Conservation (phyloP, 2,797 vertebrate species). For the Acrocephalus scirpaceus region DNA sequence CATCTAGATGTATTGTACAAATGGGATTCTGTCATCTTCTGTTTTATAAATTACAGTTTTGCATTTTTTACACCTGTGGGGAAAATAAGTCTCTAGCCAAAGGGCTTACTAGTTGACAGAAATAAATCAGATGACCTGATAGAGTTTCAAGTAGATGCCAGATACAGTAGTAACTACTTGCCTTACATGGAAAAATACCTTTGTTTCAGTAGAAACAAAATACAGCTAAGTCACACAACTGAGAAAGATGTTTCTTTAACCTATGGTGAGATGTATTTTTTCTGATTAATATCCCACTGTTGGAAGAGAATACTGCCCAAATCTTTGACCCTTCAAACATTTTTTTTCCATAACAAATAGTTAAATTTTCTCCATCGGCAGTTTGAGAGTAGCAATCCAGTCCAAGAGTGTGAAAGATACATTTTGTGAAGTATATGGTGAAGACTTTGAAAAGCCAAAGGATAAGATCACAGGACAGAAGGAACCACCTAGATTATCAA, state of each 20-base stretch:
- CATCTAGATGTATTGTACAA: conserved; percentile 64
- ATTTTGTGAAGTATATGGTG: conserved; percentile 2
- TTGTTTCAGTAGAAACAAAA: conserved; percentile 52
- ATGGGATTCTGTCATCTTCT: conserved; percentile 71
- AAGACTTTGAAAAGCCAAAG: conserved; percentile 50
- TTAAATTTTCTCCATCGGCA: conserved; percentile 65
- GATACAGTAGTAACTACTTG: conserved; percentile 62
- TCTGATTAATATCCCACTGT: conserved; percentile 47
- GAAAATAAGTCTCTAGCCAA: conserved; percentile 69
- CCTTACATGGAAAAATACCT: conserved; percentile 34
- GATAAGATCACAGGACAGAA: neutral
- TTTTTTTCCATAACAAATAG: conserved; percentile 49
- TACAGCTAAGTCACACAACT: neutral
- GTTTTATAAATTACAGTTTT: conserved; percentile 74
- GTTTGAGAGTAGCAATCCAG: conserved; percentile 49
- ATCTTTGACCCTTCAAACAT: conserved; percentile 35
- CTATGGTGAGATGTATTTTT: conserved; percentile 21
- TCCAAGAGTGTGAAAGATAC: conserved; percentile 33
- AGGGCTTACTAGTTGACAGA: conserved; percentile 64
- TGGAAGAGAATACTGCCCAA: conserved; percentile 48
- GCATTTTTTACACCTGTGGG: conserved; percentile 76
- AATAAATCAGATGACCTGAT: conserved; percentile 66
- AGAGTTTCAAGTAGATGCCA: conserved; percentile 48
- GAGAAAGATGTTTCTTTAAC: conserved; percentile 54
- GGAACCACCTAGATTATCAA: conserved; percentile 40